These are phyloP conservation scores for Protaetia brevitarsis DNA, from an alignment of 1,140 invertebrate genomes.

Conservation along the genomic window DNA sequence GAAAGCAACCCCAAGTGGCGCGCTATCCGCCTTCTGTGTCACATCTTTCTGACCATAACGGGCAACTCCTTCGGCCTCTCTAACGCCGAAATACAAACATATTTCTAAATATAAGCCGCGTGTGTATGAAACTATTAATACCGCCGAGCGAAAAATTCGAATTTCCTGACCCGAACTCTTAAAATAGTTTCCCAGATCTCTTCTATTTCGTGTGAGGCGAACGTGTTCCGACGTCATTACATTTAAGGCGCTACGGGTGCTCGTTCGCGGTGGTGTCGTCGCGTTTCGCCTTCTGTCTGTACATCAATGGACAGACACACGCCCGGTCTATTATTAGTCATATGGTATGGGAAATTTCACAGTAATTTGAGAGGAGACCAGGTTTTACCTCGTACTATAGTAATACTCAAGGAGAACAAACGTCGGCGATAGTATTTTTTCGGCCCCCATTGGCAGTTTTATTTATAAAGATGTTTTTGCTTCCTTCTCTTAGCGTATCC, in stretches of 20 bases:
- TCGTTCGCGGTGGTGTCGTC: neutral
- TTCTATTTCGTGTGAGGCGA: neutral
- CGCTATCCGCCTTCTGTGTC: neutral
- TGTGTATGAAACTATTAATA: constrained; percentile 22
- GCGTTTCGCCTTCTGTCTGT: neutral
- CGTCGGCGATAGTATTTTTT: neutral
- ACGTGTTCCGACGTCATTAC: constrained; percentile 4
- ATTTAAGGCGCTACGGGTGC: neutral
- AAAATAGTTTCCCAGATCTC: constrained; percentile 22
- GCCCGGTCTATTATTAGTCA: constrained; percentile 19
- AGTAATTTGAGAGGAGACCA: constrained; percentile 8
- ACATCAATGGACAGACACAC: constrained; percentile 20
- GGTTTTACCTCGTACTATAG: neutral
- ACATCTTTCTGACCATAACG: constrained; percentile 9
- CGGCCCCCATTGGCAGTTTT: constrained; percentile 1
- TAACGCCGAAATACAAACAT: constrained; percentile 18
- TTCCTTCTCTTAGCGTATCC: neutral
- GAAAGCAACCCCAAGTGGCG: constrained; percentile 1
- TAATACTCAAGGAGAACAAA: constrained; percentile 9
- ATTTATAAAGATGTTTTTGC: constrained; percentile 22
- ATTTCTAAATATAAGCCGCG: constrained; percentile 11
- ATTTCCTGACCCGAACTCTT: constrained; percentile 7
- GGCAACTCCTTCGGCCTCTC: constrained; percentile 1
- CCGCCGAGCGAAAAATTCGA: constrained; percentile 14
- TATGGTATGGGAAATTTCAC: neutral